These are phyloP conservation scores for Zaprionus ornatus DNA, from an alignment of 1,140 invertebrate genomes.

Conservation along the genomic window DNA sequence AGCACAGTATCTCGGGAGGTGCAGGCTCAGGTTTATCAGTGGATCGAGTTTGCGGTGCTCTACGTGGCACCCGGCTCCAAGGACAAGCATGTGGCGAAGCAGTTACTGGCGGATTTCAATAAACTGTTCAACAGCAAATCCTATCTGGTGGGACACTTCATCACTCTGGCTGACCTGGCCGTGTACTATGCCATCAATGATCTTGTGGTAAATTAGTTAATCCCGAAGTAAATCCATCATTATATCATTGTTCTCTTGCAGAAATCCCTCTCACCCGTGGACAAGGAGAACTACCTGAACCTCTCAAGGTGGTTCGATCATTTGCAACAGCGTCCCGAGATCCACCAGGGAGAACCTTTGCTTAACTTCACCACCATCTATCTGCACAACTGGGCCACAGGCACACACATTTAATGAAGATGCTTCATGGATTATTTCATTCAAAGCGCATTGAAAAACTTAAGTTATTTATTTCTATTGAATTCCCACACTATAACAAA, in stretches of 20 bases:
- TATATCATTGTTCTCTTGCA: constrained; percentile 30
- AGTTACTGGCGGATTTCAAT: constrained; percentile 85
- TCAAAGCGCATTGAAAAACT: constrained; percentile 48
- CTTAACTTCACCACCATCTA: constrained; percentile 86
- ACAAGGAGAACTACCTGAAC: constrained; percentile 87
- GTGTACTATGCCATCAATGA: constrained; percentile 86
- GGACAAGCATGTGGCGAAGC: constrained; percentile 70
- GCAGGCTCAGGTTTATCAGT: constrained; percentile 83
- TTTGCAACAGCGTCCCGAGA: constrained; percentile 86
- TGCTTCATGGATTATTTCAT: constrained; percentile 15
- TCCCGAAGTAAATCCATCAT: neutral
- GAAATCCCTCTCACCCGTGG: constrained; percentile 85
- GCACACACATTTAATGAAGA: constrained; percentile 68
- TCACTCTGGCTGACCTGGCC: constrained; percentile 86
- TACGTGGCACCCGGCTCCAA: constrained; percentile 85
- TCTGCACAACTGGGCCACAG: constrained; percentile 84
- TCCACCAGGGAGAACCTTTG: constrained; percentile 85
- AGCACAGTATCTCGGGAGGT: constrained; percentile 61
- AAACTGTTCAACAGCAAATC: constrained; percentile 84
- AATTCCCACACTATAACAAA: constrained; percentile 52
- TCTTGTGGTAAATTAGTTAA: constrained; percentile 84
- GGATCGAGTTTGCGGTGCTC: constrained; percentile 85
- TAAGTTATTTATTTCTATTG: constrained; percentile 78
- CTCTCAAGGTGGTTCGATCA: constrained; percentile 89
- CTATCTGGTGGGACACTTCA: constrained; percentile 85